Percentiles rank a stretch among this genome's conserved stretches.
Evolutionary conservation across 2,113 vertebrate species (phyloP).

Genomic region (Hystrix brachyura): DNA sequence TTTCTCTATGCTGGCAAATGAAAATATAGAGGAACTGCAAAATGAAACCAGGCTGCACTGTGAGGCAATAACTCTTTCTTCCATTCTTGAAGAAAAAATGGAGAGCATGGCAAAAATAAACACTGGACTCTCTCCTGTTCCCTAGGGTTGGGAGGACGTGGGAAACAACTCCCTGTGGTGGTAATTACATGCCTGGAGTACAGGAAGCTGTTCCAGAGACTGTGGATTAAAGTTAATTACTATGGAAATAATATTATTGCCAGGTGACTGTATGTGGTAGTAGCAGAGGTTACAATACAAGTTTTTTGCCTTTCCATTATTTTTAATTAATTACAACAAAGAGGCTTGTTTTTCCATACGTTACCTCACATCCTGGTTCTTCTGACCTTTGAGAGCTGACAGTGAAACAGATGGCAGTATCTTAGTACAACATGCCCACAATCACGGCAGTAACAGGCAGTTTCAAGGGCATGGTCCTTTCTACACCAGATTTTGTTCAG

Average conservation of each 20-base stretch:
- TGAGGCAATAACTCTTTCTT: not conserved
- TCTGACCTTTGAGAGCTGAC: slow-evolving; percentile 15
- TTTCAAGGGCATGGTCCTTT: not conserved
- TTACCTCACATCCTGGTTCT: not conserved
- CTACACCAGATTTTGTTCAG: not conserved
- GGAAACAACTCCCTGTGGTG: not conserved
- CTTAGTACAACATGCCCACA: not conserved
- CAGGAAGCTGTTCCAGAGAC: not conserved
- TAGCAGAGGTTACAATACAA: not conserved
- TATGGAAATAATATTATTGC: not conserved
- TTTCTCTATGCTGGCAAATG: slow-evolving; percentile 33
- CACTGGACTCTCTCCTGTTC: not conserved
- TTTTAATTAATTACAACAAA: slow-evolving; percentile 53
- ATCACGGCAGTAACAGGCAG: not conserved
- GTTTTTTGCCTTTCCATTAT: slow-evolving; percentile 24
- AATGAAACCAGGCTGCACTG: not conserved
- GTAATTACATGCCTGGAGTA: slow-evolving; percentile 4
- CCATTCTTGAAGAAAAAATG: slow-evolving; percentile 1
- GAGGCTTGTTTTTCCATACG: slow-evolving; percentile 10
- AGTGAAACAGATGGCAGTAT: not conserved
- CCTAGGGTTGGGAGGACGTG: slow-evolving; percentile 16
- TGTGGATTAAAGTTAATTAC: slow-evolving; percentile 39
- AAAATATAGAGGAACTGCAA: slow-evolving; percentile 48
- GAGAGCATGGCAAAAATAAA: slow-evolving; percentile 14
- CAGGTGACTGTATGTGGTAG: not conserved